A percentile compares a stretch with the other conserved stretches of the same genome.
These are phyloP conservation scores for Petrocephalus zakoni DNA, from an alignment of 2,113 vertebrate genomes.

Conservation along the genomic window DNA sequence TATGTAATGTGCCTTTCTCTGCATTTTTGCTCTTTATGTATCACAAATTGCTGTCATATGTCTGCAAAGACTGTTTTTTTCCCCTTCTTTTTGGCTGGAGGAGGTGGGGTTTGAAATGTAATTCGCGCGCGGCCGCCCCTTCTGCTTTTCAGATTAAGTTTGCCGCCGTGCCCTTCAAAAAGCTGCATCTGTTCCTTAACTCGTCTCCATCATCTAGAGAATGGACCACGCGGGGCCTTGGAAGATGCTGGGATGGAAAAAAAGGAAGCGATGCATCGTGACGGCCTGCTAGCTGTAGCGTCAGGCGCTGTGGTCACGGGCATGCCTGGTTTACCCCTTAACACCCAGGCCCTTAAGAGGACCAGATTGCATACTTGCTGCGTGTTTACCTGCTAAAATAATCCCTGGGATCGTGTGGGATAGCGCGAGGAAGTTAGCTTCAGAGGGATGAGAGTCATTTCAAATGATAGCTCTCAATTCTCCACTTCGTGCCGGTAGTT, in stretches of 20 bases:
- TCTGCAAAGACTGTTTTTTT: slow-evolving; percentile 24
- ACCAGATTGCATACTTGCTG: slow-evolving; percentile 54
- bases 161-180: slow-evolving; percentile 42
- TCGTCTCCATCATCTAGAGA: slow-evolving; percentile 18
- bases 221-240: slow-evolving; percentile 17
- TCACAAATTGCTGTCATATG: slow-evolving; percentile 23
- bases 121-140: slow-evolving; percentile 28
- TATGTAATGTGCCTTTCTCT: neutral
- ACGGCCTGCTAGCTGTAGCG: slow-evolving; percentile 13
- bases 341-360: slow-evolving; percentile 57
- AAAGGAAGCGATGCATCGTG: slow-evolving; percentile 45
- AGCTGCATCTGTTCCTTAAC: slow-evolving; percentile 48
- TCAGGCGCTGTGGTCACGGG: neutral
- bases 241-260: slow-evolving; percentile 51
- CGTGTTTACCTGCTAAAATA: slow-evolving; percentile 38
- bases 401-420: slow-evolving; percentile 47
- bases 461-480: slow-evolving; percentile 59
- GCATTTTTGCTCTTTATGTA: slow-evolving; percentile 10
- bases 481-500: slow-evolving; percentile 55
- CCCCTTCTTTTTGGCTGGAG: slow-evolving; percentile 32
- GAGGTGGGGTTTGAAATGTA: slow-evolving; percentile 24
- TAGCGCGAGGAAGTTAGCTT: slow-evolving; percentile 56
- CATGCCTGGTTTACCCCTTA: slow-evolving; percentile 39
- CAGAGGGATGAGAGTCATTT: slow-evolving; percentile 58
- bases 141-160: slow-evolving; percentile 54